Base-by-base conservation (phyloP, 1,140 invertebrate species). In the Drosophila kanapiae region DNA sequence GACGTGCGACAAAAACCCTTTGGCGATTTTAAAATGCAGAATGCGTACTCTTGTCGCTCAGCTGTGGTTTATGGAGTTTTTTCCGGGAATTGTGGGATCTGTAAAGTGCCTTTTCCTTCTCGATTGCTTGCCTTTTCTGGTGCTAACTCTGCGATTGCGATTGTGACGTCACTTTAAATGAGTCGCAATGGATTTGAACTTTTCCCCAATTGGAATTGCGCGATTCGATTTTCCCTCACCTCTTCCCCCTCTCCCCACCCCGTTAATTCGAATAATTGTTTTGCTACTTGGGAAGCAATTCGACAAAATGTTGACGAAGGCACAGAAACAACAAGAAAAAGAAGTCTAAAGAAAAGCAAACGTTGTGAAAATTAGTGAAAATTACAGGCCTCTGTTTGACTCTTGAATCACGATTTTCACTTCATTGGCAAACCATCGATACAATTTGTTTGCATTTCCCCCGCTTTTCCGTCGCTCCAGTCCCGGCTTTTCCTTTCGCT, bases 371-470 rank as follows among this genome's bases (percentile, higher is more conserved):
- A 78, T 78, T 78, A 78, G 75, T 56, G 63, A 38, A 78, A 78
- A 77, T 78, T 78, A 78, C 75, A 78, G 75, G 64, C 75, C 72
- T 58, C 75, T 69, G 74, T 77, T 78, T 77, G 76, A 33, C 75
- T 71, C 58, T 78, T 53, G 51, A 13, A 78, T 78, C 76, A 78
- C 76, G 76, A 78, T 78, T 78, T 78, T 58, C 75, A 78, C 75
- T 71, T 78, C 64, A 78, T 78, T 78, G 76, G 74, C 71, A 67
- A 78, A 40, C 59, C 49, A 78, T 78, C 76, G 65, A 78, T 78
- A 78, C 75, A 71, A 78, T 63, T 78, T 78, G 69, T 61, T 70
- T 51, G 58, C 18, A 45, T 77, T 57, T 54, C 40, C 38, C 51
- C 51, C 51, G 14, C 18, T 23, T 23, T 54, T 37, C 33, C 35